A percentile compares a stretch with the other conserved stretches of the same genome.
Evolutionary conservation across 2,888 invertebrate genomes (phyloP).

Genomic region (Polylopha cassiicola): DNA sequence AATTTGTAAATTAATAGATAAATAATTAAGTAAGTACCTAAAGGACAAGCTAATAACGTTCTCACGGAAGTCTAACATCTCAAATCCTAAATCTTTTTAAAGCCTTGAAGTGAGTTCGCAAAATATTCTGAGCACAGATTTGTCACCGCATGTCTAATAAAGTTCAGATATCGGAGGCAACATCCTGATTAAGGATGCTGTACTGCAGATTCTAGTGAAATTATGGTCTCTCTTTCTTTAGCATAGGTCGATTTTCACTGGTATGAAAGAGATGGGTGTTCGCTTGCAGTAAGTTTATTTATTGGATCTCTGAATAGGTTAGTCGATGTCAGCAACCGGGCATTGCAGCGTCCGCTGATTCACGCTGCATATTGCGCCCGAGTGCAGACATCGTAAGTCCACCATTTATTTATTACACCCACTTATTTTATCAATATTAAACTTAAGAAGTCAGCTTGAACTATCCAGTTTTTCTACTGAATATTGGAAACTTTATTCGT

Average conservation of each 20-base stretch:
- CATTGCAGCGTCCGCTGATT: slow-evolving; percentile 17
- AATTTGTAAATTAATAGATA: too few species aligned
- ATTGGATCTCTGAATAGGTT: slow-evolving; percentile 3
- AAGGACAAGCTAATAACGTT: slow-evolving; percentile 1
- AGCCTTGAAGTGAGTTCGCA: slow-evolving; percentile 13
- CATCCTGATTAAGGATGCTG: slow-evolving; percentile 3
- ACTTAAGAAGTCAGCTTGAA: background rate
- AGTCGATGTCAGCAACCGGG: slow-evolving; percentile 12
- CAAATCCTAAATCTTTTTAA: slow-evolving; percentile 12
- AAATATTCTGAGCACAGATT: slow-evolving; percentile 21
- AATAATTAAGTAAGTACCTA: background rate
- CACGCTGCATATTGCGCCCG: slow-evolving; percentile 18
- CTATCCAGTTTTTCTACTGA: too few species aligned
- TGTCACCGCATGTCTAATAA: slow-evolving; percentile 22
- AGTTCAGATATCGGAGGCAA: slow-evolving; percentile 15
- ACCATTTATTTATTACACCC: slow-evolving; percentile 19
- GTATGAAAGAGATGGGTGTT: slow-evolving; percentile 2
- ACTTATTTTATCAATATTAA: slow-evolving; percentile 13
- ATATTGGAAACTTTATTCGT: too few species aligned
- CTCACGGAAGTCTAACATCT: slow-evolving; percentile 10
- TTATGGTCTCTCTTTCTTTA: background rate
- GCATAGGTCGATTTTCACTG: background rate
- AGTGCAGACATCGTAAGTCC: slow-evolving; percentile 16
- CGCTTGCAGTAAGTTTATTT: background rate
- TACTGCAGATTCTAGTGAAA: background rate